phyloP scores from a whole-genome alignment of 2,888 invertebrate genomes.

The Melikaiella ostensackeni region DNA sequence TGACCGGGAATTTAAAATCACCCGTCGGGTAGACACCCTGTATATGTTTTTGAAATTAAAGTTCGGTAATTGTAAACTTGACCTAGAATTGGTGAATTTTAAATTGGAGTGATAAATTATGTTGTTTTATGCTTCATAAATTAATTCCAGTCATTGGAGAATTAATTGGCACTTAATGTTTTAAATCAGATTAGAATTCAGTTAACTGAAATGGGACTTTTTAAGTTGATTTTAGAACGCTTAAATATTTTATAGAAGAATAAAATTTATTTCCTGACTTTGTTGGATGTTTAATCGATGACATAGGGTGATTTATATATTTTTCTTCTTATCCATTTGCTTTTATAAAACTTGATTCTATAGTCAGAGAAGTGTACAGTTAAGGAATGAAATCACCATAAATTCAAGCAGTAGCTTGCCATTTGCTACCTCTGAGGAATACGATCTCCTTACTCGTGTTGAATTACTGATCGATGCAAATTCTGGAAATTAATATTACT shows the following conservation, averaged over 20 bases:
- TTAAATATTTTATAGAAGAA: not conserved
- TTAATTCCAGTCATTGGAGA: not conserved
- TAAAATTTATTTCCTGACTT: not conserved
- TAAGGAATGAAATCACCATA: slow-evolving; percentile 35
- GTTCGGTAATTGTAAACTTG: no score
- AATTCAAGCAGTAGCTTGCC: slow-evolving; percentile 24
- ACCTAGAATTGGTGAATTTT: no score
- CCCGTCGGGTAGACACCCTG: no score
- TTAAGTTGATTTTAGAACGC: not conserved
- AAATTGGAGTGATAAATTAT: no score
- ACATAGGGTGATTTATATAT: not conserved
- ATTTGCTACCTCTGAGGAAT: slow-evolving; percentile 5
- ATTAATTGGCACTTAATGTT: not conserved
- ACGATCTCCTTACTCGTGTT: slow-evolving; percentile 8
- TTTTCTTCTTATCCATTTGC: not conserved
- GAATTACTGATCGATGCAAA: slow-evolving; percentile 35
- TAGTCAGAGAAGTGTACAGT: slow-evolving; percentile 4
- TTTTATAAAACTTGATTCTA: slow-evolving; percentile 17
- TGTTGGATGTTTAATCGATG: not conserved
- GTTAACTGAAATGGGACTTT: not conserved
- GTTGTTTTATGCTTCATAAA: not conserved
- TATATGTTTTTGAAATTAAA: no score
- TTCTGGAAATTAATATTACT: slow-evolving; percentile 24
- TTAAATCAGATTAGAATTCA: not conserved
- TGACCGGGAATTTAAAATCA: no score